Evolutionary conservation across 1,140 invertebrate species (phyloP), one percentile per base, ranked within the genome.

Genomic region (Tetramorium alpestre): DNA sequence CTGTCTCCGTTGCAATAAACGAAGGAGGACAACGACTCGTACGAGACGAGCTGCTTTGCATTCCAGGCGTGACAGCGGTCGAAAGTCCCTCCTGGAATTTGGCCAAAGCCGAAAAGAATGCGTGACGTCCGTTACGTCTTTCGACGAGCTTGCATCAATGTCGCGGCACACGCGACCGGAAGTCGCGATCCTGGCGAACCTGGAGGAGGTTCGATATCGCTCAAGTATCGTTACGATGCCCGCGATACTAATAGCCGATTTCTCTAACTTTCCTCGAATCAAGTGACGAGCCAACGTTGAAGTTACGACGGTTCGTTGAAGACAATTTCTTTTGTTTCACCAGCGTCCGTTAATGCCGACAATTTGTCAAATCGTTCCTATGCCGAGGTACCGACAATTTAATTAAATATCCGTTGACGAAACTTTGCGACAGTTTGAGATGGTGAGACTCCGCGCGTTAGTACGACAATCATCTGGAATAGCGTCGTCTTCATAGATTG

Each of bases 41-140:
- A 49, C 38, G 41, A 73, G 10, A 60, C 41, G 28, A 65, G 54
- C 49, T 77, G 76, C 38, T 93, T 93, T 81, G 51, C 82, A 93
- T 93, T 93, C 92, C 33, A 88, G 18, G 44, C 76, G 75, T 60
- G 67, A 60, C 51, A 28, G 38, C n/a, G 54, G n/a, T 80, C 91
- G 92, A 92, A 93, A 93, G 92, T 90, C 64, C 78, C 44, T 73
- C 41, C 65, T 92, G 91, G 91, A 92, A 92, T 92, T 93, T 91
- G 88, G 89, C 91, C 93, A 93, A 87, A 93, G 49, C 89, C 88
- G 56, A 90, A 91, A 89, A 78, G 80, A 91, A 90, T 78, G 62
- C n/a, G 38, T 7, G 11, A 33, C 44, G 2, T 3, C 33, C 18
- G 67, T 88, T 88, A 85, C 49, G 7, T 10, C 18, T 18, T 8